Evolutionary conservation across 2,113 vertebrate species (phyloP), one percentile per base, ranked within the genome.

Genomic region (Cettia cetti): DNA sequence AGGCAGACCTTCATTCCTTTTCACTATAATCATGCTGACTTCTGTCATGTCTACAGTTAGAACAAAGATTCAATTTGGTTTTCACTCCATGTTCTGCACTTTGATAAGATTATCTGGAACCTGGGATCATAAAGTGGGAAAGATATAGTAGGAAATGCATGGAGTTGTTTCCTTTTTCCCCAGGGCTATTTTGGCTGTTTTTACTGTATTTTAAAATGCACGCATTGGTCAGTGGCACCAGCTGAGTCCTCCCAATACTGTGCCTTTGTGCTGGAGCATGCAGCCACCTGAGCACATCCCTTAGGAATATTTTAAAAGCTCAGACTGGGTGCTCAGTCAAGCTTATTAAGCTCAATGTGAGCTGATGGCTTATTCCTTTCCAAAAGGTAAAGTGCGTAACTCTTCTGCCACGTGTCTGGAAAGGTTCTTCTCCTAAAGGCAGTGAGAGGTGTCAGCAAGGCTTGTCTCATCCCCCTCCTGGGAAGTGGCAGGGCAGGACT

Each of bases 361-460:
- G 23, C 24, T 40, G 14, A 13, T 53, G 33, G 22, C 6, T 61
- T 53, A 22, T 66, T 53, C 17, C 14, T 19, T 82, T 44, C 31
- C 9, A 9, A n/a, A 71, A 92, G 59, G 7, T 42, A n/a, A 56
- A 47, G 37, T 15, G 19, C 27, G 42, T 13, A 42, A 22, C 44
- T 89, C 35, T 15, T 71, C 23, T 61, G 57, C 24, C 15, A 0
- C 0, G 2, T 1, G 0, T 15, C 33, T 80, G n/a, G 52, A 24
- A 47, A 65, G 27, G 53, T 4, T 72, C 16, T 66, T 35, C 40
- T 52, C 33, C 42, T 37, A 56, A 8, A 44, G 6, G 15, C 35
- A 68, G 24, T 6, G 63, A 0, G 2, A 50, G 24, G 30, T 39
- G n/a, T 12, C 2, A 1, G 42, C 17, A 7, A 27, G 19, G 27